Evolutionary conservation across 35 echinoderm and acorn worm genomes (phyloP), one percentile per base, ranked within the genome.

Genomic region (Amphiura filiformis): DNA sequence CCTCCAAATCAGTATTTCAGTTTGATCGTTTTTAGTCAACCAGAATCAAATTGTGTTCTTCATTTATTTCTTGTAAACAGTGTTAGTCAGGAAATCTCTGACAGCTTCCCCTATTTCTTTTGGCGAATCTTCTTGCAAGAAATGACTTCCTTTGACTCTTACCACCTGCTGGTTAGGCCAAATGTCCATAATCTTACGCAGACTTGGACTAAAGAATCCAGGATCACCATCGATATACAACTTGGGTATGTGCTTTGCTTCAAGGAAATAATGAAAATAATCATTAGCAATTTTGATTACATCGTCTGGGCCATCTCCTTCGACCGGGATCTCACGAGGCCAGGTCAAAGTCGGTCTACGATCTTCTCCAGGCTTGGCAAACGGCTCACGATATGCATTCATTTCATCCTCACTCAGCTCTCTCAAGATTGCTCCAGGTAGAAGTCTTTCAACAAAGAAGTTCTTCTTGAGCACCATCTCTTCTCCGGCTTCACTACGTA

Each of bases 71-170:
- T n/a, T n/a, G n/a, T n/a, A n/a, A n/a, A n/a, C n/a, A n/a, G n/a
- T n/a, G n/a, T n/a, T n/a, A n/a, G n/a, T n/a, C n/a, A 97, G 61
- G 81, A 97, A 93, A 13, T 90, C 39, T 17, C 84, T 38, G 11
- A 97, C 75, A 77, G 90, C 89, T 64, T 87, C 49, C 1, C 95
- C 95, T 31, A 97, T 97, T 37, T 97, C 89, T 31, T 90, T 56
- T 31, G 95, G 92, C 15, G 95, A 89, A 92, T 97, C 95, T 65
- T 97, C 95, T 57, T 93, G 95, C 18, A 97, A 37, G 57, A 91
- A 97, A 64, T 93, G 95, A 15, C 79, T 31, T 0, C 95, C 95
- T 85, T 90, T 92, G 0, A 88, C 92, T 30, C 37, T 33, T 1
- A 94, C 85, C 13, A 65, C 52, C 79, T 85, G 77, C 23, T 94